Evolutionary conservation across 2,113 vertebrate genomes (phyloP).

Genomic region (Megatriorchis doriae): DNA sequence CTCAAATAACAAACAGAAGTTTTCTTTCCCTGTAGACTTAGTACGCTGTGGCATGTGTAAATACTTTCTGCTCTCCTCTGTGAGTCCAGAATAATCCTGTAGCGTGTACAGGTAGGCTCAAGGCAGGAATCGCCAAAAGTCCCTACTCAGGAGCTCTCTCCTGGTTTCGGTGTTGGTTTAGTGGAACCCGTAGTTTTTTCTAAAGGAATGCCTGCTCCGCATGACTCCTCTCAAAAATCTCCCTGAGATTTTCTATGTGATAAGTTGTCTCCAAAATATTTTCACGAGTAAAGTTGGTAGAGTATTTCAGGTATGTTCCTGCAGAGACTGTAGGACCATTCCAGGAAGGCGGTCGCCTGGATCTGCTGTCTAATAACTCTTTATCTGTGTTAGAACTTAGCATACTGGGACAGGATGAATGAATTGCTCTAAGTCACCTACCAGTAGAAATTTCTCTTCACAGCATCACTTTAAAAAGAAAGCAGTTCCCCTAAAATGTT

Average conservation of each 20-base stretch:
- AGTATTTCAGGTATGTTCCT: not conserved
- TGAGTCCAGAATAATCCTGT: not conserved
- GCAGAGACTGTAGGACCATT: not conserved
- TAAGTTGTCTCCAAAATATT: not conserved
- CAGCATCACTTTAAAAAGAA: constrained; percentile 26
- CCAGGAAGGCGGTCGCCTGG: not conserved
- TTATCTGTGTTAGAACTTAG: not conserved
- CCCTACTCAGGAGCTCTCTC: not conserved
- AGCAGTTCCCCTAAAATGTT: constrained; percentile 2
- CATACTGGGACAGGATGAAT: not conserved
- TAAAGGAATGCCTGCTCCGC: not conserved
- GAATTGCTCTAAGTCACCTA: constrained; percentile 16
- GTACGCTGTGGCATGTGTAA: not conserved
- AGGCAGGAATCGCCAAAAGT: not conserved
- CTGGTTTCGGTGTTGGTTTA: not conserved
- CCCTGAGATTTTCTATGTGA: not conserved
- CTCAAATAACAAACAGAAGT: not conserved
- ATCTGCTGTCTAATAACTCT: not conserved
- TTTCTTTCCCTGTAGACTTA: not conserved
- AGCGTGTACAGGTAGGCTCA: not conserved
- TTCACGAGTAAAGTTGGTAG: not conserved
- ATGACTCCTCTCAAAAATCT: not conserved
- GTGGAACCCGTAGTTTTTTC: not conserved
- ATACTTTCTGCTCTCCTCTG: not conserved
- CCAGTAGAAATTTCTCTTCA: constrained; percentile 9